Base-by-base conservation (phyloP, 2,113 vertebrate species). In the Cettia cetti region DNA sequence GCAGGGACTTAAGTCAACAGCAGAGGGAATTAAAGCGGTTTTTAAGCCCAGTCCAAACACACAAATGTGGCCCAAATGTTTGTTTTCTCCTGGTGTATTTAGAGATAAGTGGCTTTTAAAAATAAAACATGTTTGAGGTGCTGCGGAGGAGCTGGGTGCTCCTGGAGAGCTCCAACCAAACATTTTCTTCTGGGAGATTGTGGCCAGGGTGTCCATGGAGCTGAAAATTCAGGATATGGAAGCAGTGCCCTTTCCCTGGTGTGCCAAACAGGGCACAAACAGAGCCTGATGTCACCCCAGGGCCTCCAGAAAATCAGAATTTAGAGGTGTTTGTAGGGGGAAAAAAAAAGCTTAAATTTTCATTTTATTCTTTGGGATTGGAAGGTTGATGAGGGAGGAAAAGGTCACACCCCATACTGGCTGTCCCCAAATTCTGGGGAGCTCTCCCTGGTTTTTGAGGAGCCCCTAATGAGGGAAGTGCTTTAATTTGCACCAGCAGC, bases 71-170 rank as follows among this genome's bases (percentile, higher is more conserved):
- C 56, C 87, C 82, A 64, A 93, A 94, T 89, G 76, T 95, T 94
- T 74, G 59, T 82, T 87, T 75, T 78, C 53, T n/a, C 54, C 18
- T 0, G 6, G 27, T 27, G 1, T 42, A 56, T 83, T 90, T 88
- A 26, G 56, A 92, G 94, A 90, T 82, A 86, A 88, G 86, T 53
- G 35, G 86, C 91, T 86, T 85, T 95, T 83, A 72, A 68, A 82
- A 94, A 72, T 28, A 54, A 50, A 75, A 47, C 2, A 3, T 27
- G 47, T 26, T 82, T 27, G 66, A 21, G 63, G 19, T 84, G 81
- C 40, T 45, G 77, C 40, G 40, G 27, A 37, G 52, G 63, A 80
- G 52, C 78, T 57, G 78, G 78, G 78, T 5, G 0, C 44, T 49
- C 71, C 82, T 42, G 61, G 61, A 50, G 61, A 66, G 61, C 82